A percentile compares a stretch with the other conserved stretches of the same genome.
phyloP scores from a whole-genome alignment of 2,797 vertebrate species.

The Jordanella pulchra region DNA sequence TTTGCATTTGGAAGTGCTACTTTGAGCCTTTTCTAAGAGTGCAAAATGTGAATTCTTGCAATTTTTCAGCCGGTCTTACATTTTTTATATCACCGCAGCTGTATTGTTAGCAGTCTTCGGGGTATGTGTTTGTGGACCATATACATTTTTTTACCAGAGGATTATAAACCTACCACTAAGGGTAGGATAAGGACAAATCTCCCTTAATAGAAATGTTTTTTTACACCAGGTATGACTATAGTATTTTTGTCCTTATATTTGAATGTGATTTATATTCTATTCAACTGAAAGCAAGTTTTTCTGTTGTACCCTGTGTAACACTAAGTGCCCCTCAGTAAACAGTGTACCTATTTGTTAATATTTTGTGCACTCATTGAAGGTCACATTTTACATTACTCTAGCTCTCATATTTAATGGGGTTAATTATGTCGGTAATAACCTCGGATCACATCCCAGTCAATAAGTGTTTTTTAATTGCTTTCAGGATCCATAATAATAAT shows the following conservation, averaged over 20 bases:
- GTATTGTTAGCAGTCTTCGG: background rate
- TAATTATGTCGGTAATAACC: slow-evolving; percentile 71
- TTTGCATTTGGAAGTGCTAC: no score
- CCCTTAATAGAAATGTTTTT: background rate
- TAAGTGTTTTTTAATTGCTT: slow-evolving; percentile 74
- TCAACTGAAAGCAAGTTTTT: slow-evolving; percentile 23
- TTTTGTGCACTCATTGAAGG: slow-evolving; percentile 62
- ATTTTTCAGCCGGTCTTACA: no score
- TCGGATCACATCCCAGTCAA: slow-evolving; percentile 61
- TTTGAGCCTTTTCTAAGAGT: no score
- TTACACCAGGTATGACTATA: background rate
- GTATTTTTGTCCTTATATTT: background rate
- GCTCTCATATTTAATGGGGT: slow-evolving; percentile 62
- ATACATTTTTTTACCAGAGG: no score
- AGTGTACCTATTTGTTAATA: slow-evolving; percentile 50
- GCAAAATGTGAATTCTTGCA: no score
- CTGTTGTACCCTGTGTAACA: slow-evolving; percentile 18
- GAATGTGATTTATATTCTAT: slow-evolving; percentile 12
- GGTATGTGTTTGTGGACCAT: no score
- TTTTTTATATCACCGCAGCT: background rate
- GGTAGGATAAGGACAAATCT: background rate
- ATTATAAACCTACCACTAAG: no score
- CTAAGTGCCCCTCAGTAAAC: slow-evolving; percentile 33
- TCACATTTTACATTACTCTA: slow-evolving; percentile 60
- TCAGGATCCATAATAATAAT: slow-evolving; percentile 65